Percentiles rank a stretch among this genome's conserved stretches.
These are phyloP conservation scores for Psilanteris sp. DNA, from an alignment of 1,140 invertebrate genomes.

Conservation along the genomic window DNA sequence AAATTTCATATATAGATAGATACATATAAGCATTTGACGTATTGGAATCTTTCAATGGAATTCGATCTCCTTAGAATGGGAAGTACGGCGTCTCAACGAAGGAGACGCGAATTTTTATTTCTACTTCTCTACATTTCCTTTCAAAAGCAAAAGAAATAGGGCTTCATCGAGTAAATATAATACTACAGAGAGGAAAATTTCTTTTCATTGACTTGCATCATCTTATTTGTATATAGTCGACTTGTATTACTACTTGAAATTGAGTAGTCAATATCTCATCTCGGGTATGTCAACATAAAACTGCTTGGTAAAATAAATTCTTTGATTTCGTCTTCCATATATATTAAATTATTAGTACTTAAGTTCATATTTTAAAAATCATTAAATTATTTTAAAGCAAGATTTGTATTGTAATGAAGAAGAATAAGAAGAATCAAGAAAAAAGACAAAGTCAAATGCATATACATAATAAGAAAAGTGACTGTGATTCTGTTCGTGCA, in stretches of 20 bases:
- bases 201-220: constrained; percentile 62
- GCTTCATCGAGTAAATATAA: constrained; percentile 64
- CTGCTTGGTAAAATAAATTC: constrained; percentile 35
- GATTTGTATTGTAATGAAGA: too few relatives aligned
- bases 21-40: constrained; percentile 54
- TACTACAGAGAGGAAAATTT: constrained; percentile 57
- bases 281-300: constrained; percentile 43
- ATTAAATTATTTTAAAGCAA: too few relatives aligned
- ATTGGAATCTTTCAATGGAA: constrained; percentile 58
- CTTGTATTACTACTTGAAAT: constrained; percentile 59
- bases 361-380: too few relatives aligned
- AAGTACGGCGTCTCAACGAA: constrained; percentile 55
- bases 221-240: constrained; percentile 62
- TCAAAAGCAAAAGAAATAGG: constrained; percentile 56
- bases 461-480: too few relatives aligned
- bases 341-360: constrained; percentile 13
- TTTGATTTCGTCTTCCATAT: constrained; percentile 14
- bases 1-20: constrained; percentile 47
- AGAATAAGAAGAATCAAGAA: too few relatives aligned
- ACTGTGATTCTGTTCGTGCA: too few relatives aligned
- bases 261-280: constrained; percentile 62
- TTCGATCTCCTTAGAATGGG: constrained; percentile 56
- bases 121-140: constrained; percentile 60
- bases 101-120: constrained; percentile 61
- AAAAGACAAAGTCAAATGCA: too few relatives aligned